Evolutionary conservation across 1,140 invertebrate genomes (phyloP), one percentile per base, ranked within the genome.

Genomic region (Macrobrachium nipponense): DNA sequence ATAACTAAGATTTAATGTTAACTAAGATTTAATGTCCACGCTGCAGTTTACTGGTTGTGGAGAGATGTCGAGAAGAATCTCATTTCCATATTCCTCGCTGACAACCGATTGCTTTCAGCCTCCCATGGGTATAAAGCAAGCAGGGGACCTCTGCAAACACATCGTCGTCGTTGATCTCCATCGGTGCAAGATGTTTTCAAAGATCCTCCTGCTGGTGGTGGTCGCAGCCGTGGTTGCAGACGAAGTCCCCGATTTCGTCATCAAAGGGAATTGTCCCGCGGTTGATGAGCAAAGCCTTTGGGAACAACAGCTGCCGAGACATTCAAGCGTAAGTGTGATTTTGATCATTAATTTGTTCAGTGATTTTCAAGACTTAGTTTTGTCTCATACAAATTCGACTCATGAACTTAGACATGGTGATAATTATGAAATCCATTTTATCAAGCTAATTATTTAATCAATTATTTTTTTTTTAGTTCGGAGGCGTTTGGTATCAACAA

Each of bases 211-310:
- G 36, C 66, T 81, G 17, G 79, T 18, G 18, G 79, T 36, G 27
- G 27, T 81, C 14, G 79, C 79, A 12, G 17, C 27, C 0, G 79
- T 20, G 20, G 62, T 44, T 51, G 79, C 79, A 15, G 79, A 81
- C 43, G 68, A 81, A 43, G 68, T 81, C 64, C 79, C 79, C 10
- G 79, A 81, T 27, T 81, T 81, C 17, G 79, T 81, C 27, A 43
- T 68, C 58, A 36, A 14, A 44, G 79, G 79, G 8, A 23, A 70
- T 18, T 81, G 79, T 70, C 64, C 64, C n/a, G 18, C 62, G 5
- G 66, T 81, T 23, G 79, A 81, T 4, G 23, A 23, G 12, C 44
- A n/a, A 2, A 58, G 18, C 58, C 43, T 81, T 11, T 81, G 66
- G 62, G 36, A 36, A 10, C 18, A 58, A 14, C 79, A 81, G 51